Conservation (phyloP, 1,140 invertebrate genomes). For the Protaetia brevitarsis region DNA sequence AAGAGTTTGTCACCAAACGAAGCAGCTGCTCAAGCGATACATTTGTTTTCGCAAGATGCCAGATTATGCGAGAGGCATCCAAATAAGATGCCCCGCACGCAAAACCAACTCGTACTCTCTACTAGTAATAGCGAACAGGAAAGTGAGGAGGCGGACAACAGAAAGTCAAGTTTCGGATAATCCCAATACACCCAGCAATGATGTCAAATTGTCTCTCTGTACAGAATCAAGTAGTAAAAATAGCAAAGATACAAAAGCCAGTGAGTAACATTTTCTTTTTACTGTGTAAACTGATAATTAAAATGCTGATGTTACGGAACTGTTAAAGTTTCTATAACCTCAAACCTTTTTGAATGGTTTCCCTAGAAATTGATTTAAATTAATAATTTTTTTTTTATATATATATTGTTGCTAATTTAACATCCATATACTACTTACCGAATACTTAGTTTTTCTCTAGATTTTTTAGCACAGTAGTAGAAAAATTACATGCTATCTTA, state of each 20-base stretch:
- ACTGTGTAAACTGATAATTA: no score
- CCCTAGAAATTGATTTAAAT: no score
- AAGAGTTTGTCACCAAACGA: conserved; percentile 78
- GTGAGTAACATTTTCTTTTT: no score
- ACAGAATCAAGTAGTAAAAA: conserved; percentile 31
- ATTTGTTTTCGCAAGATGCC: conserved; percentile 81
- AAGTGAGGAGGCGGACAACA: not conserved
- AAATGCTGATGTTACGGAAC: no score
- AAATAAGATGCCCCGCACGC: conserved; percentile 68
- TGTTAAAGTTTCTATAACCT: no score
- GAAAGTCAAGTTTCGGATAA: not conserved
- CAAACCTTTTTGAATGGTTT: no score
- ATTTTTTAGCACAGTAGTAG: no score
- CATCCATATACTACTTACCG: no score
- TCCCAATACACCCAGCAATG: conserved; percentile 27
- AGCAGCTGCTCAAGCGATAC: conserved; percentile 82
- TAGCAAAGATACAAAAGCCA: conserved; percentile 22
- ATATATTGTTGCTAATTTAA: no score
- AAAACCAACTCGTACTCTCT: conserved; percentile 30
- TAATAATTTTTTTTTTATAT: no score
- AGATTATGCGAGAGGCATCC: conserved; percentile 73
- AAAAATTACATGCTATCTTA: no score
- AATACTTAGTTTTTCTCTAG: no score
- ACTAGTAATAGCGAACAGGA: conserved; percentile 14
- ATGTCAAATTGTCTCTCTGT: conserved; percentile 33